Conservation (phyloP, 2,888 invertebrate genomes). For the Leptopilina drosophilae region DNA sequence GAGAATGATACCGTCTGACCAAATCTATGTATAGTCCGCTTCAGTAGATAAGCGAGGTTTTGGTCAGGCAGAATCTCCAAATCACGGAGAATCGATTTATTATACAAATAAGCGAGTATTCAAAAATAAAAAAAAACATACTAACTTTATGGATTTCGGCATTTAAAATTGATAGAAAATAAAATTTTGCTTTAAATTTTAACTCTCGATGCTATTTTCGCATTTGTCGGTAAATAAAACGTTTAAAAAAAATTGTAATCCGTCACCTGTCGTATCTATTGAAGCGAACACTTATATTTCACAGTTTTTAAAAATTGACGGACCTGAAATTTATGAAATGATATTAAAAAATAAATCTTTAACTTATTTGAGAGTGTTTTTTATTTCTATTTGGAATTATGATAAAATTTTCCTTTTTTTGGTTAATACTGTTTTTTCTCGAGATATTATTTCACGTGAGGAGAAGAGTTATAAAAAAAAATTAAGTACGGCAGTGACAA, state of each 20-base stretch:
- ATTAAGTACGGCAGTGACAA: constrained; percentile 11
- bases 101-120: neutral
- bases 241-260: neutral
- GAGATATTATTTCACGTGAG: neutral
- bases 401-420: neutral
- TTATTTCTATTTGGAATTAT: too few relatives aligned
- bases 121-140: neutral
- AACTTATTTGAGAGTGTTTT: too few relatives aligned
- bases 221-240: neutral
- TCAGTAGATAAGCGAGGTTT: constrained; percentile 24
- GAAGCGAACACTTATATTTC: neutral
- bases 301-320: neutral
- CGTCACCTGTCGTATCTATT: constrained; percentile 11
- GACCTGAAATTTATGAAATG: neutral
- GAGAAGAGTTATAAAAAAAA: neutral
- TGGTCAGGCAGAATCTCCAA: constrained; percentile 21
- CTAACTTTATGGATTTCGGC: neutral
- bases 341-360: neutral
- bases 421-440: neutral
- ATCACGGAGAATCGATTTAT: neutral
- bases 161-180: neutral
- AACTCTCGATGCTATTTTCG: neutral
- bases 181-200: neutral
- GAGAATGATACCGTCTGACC: constrained; percentile 13
- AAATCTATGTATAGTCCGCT: neutral